phyloP scores from a whole-genome alignment of 1,140 invertebrate genomes.

The Cheumatopsyche charites region DNA sequence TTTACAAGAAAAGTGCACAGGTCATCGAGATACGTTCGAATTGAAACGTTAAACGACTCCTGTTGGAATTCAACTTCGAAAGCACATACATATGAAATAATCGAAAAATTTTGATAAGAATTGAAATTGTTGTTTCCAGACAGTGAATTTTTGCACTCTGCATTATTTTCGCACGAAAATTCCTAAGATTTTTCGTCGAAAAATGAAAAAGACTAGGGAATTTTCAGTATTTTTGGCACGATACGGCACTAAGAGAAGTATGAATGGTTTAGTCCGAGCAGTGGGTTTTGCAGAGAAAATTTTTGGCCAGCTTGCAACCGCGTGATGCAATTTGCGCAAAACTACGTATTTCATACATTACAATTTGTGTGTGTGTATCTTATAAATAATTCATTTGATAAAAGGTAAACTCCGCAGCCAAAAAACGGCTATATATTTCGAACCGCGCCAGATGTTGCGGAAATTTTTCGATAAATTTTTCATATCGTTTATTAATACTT shows the following conservation, averaged over 20 bases:
- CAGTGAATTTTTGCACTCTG: not conserved
- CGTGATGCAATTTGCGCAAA: constrained; percentile 33
- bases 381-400: constrained; percentile 38
- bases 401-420: constrained; percentile 15
- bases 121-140: not conserved
- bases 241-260: not conserved
- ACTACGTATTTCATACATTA: not conserved
- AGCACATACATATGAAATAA: too few relatives aligned
- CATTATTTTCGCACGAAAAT: not conserved
- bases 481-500: constrained; percentile 1
- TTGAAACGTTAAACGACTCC: constrained; percentile 4
- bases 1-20: constrained; percentile 14
- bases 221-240: constrained; percentile 28
- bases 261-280: constrained; percentile 10
- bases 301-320: constrained; percentile 37
- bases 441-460: not conserved
- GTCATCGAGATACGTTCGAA: constrained; percentile 16
- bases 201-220: constrained; percentile 12
- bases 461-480: not conserved
- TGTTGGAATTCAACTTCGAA: too few relatives aligned
- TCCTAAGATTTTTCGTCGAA: not conserved
- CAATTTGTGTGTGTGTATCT: not conserved
- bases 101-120: not conserved
- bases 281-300: constrained; percentile 21
- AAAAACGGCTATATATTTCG: constrained; percentile 16